phyloP scores from a whole-genome alignment of 2,888 invertebrate genomes.

The Eristalis arbustorum region DNA sequence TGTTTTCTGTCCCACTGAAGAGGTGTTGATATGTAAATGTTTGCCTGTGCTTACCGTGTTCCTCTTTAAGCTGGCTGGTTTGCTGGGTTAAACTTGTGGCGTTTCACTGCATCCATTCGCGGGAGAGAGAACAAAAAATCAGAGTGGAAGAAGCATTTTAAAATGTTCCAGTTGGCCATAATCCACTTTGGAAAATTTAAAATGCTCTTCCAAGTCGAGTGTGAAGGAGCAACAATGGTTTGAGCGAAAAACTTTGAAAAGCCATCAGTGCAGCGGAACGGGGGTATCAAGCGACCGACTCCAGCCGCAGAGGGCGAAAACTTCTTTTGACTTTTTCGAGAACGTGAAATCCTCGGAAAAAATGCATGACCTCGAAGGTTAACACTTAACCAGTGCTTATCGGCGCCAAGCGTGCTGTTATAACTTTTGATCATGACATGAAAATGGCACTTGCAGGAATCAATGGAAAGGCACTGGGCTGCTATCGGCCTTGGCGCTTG shows the following conservation, averaged over 20 bases:
- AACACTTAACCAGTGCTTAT: neutral
- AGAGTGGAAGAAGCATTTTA: neutral
- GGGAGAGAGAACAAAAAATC: too few relatives aligned
- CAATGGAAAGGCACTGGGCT: neutral
- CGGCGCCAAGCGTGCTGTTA: neutral
- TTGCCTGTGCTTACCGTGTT: constrained; percentile 3
- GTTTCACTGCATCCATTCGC: neutral
- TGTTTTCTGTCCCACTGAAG: neutral
- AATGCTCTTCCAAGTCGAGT: neutral
- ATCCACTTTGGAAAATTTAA: neutral
- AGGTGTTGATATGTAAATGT: constrained; percentile 51
- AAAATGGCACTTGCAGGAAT: neutral
- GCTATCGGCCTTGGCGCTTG: neutral
- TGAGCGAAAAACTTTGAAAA: neutral
- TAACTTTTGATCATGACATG: neutral
- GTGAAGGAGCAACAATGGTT: neutral
- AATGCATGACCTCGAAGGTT: neutral
- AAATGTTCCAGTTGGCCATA: neutral
- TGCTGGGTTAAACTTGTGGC: neutral
- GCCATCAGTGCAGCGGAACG: neutral
- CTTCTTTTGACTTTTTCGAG: neutral
- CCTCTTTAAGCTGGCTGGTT: neutral
- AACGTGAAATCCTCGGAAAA: neutral
- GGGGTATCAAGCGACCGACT: neutral
- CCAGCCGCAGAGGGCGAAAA: neutral